These are phyloP conservation scores for Triops longicaudatus DNA, from an alignment of 1,140 invertebrate species.

Conservation along the genomic window DNA sequence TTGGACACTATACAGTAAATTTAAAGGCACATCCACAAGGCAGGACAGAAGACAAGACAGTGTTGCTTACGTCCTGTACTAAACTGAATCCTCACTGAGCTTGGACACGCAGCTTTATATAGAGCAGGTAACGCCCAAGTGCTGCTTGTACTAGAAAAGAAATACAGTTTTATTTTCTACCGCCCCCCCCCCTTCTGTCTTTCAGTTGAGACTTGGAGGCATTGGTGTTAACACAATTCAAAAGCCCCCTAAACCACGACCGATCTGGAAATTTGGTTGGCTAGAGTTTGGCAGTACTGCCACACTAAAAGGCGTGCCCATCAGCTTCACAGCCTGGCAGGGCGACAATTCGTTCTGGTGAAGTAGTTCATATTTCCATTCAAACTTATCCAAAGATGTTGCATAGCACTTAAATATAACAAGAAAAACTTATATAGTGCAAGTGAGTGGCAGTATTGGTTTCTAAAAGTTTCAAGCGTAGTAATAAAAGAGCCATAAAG, in stretches of 20 bases:
- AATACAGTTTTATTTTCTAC: not conserved
- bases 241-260: not conserved
- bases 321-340: not conserved
- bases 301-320: not conserved
- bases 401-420: not conserved
- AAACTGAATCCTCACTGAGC: not conserved
- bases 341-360: not conserved
- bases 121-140: not conserved
- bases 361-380: not conserved
- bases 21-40: not conserved
- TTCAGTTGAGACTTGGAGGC: not conserved
- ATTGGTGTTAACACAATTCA: not conserved
- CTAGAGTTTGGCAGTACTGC: not conserved
- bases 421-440: not conserved
- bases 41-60: not conserved
- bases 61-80: not conserved
- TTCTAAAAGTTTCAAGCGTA: not conserved
- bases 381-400: not conserved
- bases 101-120: slow-evolving; percentile 1
- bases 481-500: not conserved
- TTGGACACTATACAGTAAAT: not conserved
- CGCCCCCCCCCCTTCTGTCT: not conserved
- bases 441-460: not conserved
- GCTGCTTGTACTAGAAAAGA: not conserved
- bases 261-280: not conserved